Percentiles rank a stretch among this genome's conserved stretches.
These are phyloP conservation scores for Thyatira batis DNA, from an alignment of 2,888 invertebrate genomes.

Conservation along the genomic window DNA sequence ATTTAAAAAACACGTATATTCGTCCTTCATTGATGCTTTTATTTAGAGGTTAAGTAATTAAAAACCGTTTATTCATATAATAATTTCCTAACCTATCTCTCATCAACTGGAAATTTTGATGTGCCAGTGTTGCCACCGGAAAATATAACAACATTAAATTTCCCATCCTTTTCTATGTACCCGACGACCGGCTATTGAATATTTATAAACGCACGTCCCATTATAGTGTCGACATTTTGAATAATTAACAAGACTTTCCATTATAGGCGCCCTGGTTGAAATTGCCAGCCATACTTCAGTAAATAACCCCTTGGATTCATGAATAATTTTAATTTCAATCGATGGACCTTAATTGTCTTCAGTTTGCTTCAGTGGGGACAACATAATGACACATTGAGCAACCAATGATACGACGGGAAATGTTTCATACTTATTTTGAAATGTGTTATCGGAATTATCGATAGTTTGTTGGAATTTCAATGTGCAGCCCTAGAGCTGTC, in stretches of 20 bases:
- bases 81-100: too few relatives aligned
- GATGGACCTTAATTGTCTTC: constrained; percentile 11
- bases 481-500: neutral
- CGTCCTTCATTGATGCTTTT: too few relatives aligned
- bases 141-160: constrained; percentile 14
- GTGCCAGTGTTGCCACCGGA: constrained; percentile 7
- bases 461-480: neutral
- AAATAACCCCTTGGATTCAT: constrained; percentile 36
- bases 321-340: constrained; percentile 46
- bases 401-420: neutral
- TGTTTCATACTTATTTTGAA: neutral
- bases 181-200: constrained; percentile 58
- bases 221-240: constrained; percentile 75
- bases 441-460: neutral
- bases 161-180: constrained; percentile 20
- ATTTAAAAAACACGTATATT: too few relatives aligned
- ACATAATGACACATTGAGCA: neutral
- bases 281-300: constrained; percentile 53
- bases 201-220: constrained; percentile 69
- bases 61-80: too few relatives aligned
- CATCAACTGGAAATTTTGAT: neutral
- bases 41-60: too few relatives aligned
- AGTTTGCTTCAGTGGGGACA: neutral
- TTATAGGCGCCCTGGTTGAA: constrained; percentile 47
- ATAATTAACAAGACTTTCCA: constrained; percentile 69